phyloP scores from a whole-genome alignment of 1,140 invertebrate species.

The Pteromalus puparum region DNA sequence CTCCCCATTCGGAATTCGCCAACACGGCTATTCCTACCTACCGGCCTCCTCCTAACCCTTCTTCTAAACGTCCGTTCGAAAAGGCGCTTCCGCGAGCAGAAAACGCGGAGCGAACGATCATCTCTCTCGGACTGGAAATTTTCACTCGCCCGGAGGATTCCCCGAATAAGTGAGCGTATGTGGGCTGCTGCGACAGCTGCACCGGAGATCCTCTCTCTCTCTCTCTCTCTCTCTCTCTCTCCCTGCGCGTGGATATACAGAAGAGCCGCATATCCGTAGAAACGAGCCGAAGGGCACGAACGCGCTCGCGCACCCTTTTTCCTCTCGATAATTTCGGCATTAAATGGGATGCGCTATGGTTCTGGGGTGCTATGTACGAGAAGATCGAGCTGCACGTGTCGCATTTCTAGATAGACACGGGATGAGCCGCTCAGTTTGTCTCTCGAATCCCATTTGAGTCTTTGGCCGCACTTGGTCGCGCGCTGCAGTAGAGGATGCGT shows the following conservation, averaged over 20 bases:
- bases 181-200: constrained; percentile 54
- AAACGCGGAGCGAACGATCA: background rate
- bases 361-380: background rate
- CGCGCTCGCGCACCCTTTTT: constrained; percentile 52
- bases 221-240: too few species aligned
- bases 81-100: background rate
- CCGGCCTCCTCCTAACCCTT: background rate
- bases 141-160: background rate
- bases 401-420: background rate
- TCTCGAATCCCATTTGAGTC: constrained; percentile 20
- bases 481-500: background rate
- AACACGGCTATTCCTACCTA: background rate
- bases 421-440: background rate
- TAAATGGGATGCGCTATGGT: background rate
- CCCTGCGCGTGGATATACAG: background rate
- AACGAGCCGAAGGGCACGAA: constrained; percentile 56
- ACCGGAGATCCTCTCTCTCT: constrained; percentile 42
- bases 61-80: background rate
- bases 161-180: background rate
- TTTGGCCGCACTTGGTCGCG: constrained; percentile 49
- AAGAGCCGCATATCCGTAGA: constrained; percentile 50
- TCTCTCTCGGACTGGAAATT: constrained; percentile 29
- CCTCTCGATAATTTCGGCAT: constrained; percentile 47
- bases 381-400: constrained; percentile 42
- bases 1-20: background rate